These are phyloP conservation scores for Oxyscelio sp. DNA, from an alignment of 2,888 invertebrate species.

Conservation along the genomic window DNA sequence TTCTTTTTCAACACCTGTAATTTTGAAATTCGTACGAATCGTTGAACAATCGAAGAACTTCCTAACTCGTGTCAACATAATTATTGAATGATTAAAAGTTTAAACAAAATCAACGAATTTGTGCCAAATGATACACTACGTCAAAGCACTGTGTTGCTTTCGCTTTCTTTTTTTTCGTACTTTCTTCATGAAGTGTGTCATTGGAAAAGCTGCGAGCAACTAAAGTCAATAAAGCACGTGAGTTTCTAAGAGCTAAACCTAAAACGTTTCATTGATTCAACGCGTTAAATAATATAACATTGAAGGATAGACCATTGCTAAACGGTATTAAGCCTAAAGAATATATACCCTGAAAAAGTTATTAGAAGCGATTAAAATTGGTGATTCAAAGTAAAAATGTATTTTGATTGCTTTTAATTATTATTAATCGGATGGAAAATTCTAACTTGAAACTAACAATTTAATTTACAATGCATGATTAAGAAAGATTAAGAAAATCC, in stretches of 20 bases:
- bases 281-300: slow-evolving; percentile 71
- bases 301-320: no score
- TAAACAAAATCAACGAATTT: background rate
- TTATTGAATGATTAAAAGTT: slow-evolving; percentile 3
- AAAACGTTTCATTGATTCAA: slow-evolving; percentile 78
- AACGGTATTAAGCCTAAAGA: no score
- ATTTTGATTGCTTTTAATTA: no score
- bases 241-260: slow-evolving; percentile 55
- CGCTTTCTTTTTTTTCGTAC: slow-evolving; percentile 29
- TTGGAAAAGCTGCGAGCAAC: slow-evolving; percentile 66
- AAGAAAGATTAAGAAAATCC: no score
- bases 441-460: no score
- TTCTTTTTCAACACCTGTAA: slow-evolving; percentile 86
- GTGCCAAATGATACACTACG: background rate
- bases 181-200: slow-evolving; percentile 57
- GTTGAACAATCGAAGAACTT: slow-evolving; percentile 77
- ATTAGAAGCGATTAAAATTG: no score
- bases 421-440: no score
- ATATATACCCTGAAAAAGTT: no score
- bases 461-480: no score
- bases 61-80: slow-evolving; percentile 77
- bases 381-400: no score
- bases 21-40: slow-evolving; percentile 78
- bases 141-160: slow-evolving; percentile 5
- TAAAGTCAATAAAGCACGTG: slow-evolving; percentile 65